Evolutionary conservation across 1,140 invertebrate genomes (phyloP).

Genomic region (Pygmarrhopalites habei): DNA sequence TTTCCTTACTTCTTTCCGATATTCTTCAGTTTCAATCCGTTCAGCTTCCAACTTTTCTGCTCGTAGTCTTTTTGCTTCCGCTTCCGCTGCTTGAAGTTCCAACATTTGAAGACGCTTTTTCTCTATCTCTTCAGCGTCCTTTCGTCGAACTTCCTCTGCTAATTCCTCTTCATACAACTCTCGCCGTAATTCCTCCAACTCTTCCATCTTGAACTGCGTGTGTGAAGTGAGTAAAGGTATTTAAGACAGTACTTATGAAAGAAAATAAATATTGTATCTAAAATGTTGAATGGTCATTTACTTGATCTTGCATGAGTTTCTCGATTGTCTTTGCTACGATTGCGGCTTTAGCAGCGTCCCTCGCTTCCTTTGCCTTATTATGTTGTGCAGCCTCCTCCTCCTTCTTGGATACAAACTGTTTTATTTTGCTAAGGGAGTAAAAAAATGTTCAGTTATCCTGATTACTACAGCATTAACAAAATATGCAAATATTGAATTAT

Average conservation of each 20-base stretch:
- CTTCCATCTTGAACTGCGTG: slow-evolving; percentile 27
- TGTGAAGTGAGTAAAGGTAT: too few relatives aligned
- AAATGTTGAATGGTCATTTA: too few relatives aligned
- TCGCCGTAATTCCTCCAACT: slow-evolving; percentile 34
- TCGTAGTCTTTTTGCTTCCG: slow-evolving; percentile 26
- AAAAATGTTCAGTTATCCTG: slow-evolving; percentile 6
- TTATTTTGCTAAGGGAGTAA: slow-evolving; percentile 21
- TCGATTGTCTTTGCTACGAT: slow-evolving; percentile 35
- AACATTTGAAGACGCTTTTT: slow-evolving; percentile 19
- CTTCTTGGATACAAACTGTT: slow-evolving; percentile 22
- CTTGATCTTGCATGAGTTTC: slow-evolving; percentile 31
- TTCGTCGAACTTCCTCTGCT: slow-evolving; percentile 21
- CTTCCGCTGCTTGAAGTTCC: slow-evolving; percentile 29
- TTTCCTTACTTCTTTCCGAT: slow-evolving; percentile 19
- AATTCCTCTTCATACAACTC: slow-evolving; percentile 36
- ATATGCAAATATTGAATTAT: not conserved
- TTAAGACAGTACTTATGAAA: too few relatives aligned
- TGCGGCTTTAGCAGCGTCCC: slow-evolving; percentile 23
- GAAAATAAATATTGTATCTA: too few relatives aligned
- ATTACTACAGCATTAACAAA: too few relatives aligned
- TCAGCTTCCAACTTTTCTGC: slow-evolving; percentile 30
- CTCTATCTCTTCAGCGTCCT: slow-evolving; percentile 24
- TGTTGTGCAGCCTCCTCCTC: slow-evolving; percentile 17
- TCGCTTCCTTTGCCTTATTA: slow-evolving; percentile 27
- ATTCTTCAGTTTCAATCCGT: slow-evolving; percentile 34